A percentile compares a stretch with the other conserved stretches of the same genome.
Conservation (phyloP, 1,140 invertebrate species). For the Tetramorium parvispinum region DNA sequence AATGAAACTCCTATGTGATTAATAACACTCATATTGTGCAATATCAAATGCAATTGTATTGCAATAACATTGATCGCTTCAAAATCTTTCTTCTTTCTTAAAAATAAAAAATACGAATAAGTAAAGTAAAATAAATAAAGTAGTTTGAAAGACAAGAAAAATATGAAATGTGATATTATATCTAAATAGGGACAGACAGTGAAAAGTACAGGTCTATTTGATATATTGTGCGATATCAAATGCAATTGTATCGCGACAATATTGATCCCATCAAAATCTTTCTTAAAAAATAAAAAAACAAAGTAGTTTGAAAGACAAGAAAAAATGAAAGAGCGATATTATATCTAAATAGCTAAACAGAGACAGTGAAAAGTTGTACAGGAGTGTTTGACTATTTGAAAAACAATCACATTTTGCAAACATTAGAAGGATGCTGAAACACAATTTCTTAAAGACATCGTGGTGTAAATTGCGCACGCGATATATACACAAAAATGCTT, state of each 20-base stretch:
- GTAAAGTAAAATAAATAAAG: too few relatives aligned
- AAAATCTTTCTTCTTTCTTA: too few relatives aligned
- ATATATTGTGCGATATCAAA: too few relatives aligned
- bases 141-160: background rate
- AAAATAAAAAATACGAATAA: too few relatives aligned
- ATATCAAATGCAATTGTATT: too few relatives aligned
- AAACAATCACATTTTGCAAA: background rate
- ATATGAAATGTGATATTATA: background rate
- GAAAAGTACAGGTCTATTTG: background rate
- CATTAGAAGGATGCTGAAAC: conserved; percentile 65
- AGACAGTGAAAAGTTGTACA: background rate
- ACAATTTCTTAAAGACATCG: conserved; percentile 63
- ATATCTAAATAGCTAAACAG: background rate
- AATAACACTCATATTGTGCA: too few relatives aligned
- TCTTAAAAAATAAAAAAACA: too few relatives aligned
- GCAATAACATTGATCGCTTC: too few relatives aligned
- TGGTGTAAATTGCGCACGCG: conserved; percentile 67
- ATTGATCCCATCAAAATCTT: too few relatives aligned
- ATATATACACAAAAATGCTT: conserved; percentile 52
- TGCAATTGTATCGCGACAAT: too few relatives aligned
- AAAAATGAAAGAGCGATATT: background rate
- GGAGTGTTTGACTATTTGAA: background rate
- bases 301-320: background rate
- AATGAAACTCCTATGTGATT: too few relatives aligned
- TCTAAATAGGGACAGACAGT: background rate